phyloP scores from a whole-genome alignment of 2,888 invertebrate species.

The Sipunculus nudus region DNA sequence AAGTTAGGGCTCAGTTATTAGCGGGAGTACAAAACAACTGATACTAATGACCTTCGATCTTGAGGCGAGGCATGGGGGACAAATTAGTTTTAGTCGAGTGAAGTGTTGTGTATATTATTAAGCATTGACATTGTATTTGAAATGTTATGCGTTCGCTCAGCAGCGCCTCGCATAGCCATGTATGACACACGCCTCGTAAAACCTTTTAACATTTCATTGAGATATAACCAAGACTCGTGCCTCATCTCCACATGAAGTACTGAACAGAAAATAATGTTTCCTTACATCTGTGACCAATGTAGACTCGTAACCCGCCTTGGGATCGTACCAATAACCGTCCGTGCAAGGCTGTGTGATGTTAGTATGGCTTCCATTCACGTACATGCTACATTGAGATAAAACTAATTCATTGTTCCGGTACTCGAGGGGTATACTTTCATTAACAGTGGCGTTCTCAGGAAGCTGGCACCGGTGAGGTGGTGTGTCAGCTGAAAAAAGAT shows the following conservation, averaged over 20 bases:
- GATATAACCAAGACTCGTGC: no score
- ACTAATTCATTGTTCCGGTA: not conserved
- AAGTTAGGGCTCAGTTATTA: no score
- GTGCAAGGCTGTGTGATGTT: slow-evolving; percentile 6
- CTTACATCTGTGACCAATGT: slow-evolving; percentile 19
- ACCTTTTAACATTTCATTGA: no score
- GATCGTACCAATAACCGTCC: slow-evolving; percentile 20
- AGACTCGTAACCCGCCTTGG: slow-evolving; percentile 12
- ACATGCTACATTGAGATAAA: not conserved
- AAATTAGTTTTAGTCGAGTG: no score
- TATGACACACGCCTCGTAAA: no score
- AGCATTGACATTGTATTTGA: no score
- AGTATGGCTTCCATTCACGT: not conserved
- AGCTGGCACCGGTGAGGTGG: slow-evolving; percentile 6
- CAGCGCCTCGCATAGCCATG: no score
- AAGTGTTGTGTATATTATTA: no score
- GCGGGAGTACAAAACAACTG: no score
- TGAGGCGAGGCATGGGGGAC: no score
- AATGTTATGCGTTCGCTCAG: no score
- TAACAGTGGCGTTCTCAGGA: slow-evolving; percentile 5
- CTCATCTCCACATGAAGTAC: not conserved
- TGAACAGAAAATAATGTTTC: not conserved
- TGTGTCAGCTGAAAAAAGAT: not conserved
- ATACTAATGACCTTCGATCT: no score
- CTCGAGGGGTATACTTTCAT: slow-evolving; percentile 9